Percentiles rank a stretch among this genome's conserved stretches.
Conservation (phyloP, 2,888 invertebrate species). For the Amphimallon solstitiale region DNA sequence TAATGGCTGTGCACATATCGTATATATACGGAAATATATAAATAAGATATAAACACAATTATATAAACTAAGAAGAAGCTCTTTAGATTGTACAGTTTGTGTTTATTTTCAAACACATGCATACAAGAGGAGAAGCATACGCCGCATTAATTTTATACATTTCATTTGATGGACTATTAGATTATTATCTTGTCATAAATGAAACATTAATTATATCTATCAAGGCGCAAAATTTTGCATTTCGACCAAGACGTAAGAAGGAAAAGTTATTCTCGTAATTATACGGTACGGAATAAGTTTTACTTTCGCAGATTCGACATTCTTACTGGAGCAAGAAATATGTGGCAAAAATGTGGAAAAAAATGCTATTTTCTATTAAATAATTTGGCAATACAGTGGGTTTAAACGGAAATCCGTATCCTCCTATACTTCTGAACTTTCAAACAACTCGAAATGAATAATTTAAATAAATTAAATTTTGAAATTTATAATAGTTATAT, state of each 20-base stretch:
- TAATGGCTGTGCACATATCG: too few relatives aligned
- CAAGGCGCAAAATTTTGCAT: conserved; percentile 4
- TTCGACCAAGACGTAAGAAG: background rate
- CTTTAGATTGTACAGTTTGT: conserved; percentile 1
- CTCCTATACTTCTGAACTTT: too few relatives aligned
- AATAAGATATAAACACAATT: too few relatives aligned
- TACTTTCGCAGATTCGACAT: background rate
- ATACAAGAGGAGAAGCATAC: conserved; percentile 7
- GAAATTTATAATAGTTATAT: too few relatives aligned
- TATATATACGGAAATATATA: too few relatives aligned
- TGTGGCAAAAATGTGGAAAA: background rate
- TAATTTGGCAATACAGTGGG: too few relatives aligned
- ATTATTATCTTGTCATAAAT: conserved; percentile 8
- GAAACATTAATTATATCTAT: conserved; percentile 17
- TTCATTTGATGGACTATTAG: conserved; percentile 8
- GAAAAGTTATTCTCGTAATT: conserved; percentile 6
- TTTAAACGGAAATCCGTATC: too few relatives aligned
- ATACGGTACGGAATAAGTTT: background rate
- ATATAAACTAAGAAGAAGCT: background rate
- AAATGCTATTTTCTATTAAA: too few relatives aligned
- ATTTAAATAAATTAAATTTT: too few relatives aligned
- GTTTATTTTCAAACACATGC: background rate
- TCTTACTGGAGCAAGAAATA: background rate
- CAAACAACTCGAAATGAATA: too few relatives aligned
- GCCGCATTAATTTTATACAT: conserved; percentile 10